phyloP scores from a whole-genome alignment of 1,140 invertebrate genomes.

The Sarcophaga peregrina region DNA sequence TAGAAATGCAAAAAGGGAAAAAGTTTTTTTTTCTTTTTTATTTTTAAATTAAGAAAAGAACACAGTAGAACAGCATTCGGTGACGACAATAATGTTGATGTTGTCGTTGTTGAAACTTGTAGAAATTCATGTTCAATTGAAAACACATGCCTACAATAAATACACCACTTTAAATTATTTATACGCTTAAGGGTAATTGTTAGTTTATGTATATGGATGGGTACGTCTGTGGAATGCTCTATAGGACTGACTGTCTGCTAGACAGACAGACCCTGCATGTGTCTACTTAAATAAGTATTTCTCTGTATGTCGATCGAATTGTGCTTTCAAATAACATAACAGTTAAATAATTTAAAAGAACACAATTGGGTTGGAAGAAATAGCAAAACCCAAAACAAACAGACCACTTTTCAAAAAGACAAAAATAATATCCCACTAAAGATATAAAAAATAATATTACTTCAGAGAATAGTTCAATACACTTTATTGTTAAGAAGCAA shows the following conservation, averaged over 20 bases:
- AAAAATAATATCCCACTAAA: too few species aligned
- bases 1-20: neutral
- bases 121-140: neutral
- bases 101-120: neutral
- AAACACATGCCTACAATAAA: neutral
- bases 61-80: neutral
- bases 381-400: too few species aligned
- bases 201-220: neutral
- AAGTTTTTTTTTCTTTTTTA: neutral
- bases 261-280: too few species aligned
- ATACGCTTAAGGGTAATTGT: neutral
- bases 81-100: neutral
- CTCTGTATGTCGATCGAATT: neutral
- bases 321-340: neutral
- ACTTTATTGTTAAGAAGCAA: too few species aligned
- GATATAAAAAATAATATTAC: too few species aligned
- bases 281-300: neutral
- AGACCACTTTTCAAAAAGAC: too few species aligned
- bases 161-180: conserved; percentile 5
- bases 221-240: neutral
- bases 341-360: too few species aligned
- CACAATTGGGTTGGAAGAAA: neutral
- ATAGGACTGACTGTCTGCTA: neutral
- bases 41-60: neutral
- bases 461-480: too few species aligned